phyloP scores from a whole-genome alignment of 2,888 invertebrate genomes.

The Pyralis farinalis region DNA sequence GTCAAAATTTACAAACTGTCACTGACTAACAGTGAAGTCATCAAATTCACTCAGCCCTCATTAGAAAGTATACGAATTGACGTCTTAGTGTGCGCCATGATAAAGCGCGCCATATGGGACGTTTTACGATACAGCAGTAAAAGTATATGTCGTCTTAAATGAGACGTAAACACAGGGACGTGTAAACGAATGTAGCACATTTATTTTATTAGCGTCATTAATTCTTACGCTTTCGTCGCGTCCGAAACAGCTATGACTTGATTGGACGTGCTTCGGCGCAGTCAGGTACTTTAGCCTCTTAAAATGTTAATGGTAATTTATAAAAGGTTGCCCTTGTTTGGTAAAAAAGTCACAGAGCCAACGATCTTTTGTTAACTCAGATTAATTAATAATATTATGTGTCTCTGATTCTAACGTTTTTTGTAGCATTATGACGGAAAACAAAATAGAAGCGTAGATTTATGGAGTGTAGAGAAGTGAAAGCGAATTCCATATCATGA shows the following conservation, averaged over 20 bases:
- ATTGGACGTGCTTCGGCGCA: slow-evolving; percentile 4
- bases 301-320: background rate
- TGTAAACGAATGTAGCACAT: slow-evolving; percentile 78
- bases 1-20: background rate
- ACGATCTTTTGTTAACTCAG: no score
- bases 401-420: no score
- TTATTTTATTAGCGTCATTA: slow-evolving; percentile 77
- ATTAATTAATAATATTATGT: no score
- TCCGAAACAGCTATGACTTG: slow-evolving; percentile 31
- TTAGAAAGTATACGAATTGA: slow-evolving; percentile 51
- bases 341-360: background rate
- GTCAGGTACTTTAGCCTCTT: background rate
- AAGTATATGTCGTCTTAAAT: slow-evolving; percentile 78
- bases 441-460: no score
- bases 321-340: background rate
- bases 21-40: background rate
- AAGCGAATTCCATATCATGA: no score
- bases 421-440: no score
- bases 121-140: slow-evolving; percentile 69
- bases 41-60: slow-evolving; percentile 50
- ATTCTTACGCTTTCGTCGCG: slow-evolving; percentile 66
- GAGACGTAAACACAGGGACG: slow-evolving; percentile 77
- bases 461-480: no score
- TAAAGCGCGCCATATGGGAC: slow-evolving; percentile 65
- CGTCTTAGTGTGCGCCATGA: slow-evolving; percentile 49